Percentiles rank a stretch among this genome's conserved stretches.
phyloP scores from a whole-genome alignment of 2,113 vertebrate species.

The Dipodomys ordii region DNA sequence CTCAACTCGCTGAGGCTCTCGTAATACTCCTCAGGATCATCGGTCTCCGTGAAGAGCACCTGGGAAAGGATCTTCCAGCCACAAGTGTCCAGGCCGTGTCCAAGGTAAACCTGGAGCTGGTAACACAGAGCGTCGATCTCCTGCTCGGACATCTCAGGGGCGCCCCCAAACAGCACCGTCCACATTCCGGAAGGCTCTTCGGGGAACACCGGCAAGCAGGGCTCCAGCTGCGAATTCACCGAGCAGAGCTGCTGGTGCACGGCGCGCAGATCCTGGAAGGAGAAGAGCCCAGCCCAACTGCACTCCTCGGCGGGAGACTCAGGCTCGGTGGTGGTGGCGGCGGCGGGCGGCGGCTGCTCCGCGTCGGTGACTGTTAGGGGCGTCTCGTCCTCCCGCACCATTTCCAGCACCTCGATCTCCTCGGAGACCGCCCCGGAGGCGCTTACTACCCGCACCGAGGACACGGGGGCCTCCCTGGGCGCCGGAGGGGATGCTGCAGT shows the following conservation, averaged over 20 bases:
- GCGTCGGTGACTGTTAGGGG: slow-evolving; percentile 70
- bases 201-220: slow-evolving; percentile 93
- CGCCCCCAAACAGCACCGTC: slow-evolving; percentile 93
- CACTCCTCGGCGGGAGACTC: slow-evolving; percentile 87
- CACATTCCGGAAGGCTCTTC: slow-evolving; percentile 96
- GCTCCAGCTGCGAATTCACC: slow-evolving; percentile 95
- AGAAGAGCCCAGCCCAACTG: slow-evolving; percentile 98
- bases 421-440: slow-evolving; percentile 71
- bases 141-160: slow-evolving; percentile 86
- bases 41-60: slow-evolving; percentile 95
- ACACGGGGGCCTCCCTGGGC: slow-evolving; percentile 23
- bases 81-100: slow-evolving; percentile 96
- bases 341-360: slow-evolving; percentile 71
- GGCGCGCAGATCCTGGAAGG: slow-evolving; percentile 94
- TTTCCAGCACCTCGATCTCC: slow-evolving; percentile 90
- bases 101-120: slow-evolving; percentile 95
- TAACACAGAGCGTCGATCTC: slow-evolving; percentile 92
- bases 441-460: slow-evolving; percentile 72
- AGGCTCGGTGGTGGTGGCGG: slow-evolving; percentile 44
- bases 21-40: slow-evolving; percentile 97
- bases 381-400: slow-evolving; percentile 83
- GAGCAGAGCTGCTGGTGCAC: slow-evolving; percentile 96
- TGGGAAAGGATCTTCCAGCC: slow-evolving; percentile 98
- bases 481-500: not conserved
- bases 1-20: slow-evolving; percentile 97